Conservation (phyloP, 2,888 invertebrate genomes). For the Aleiodes alternator region DNA sequence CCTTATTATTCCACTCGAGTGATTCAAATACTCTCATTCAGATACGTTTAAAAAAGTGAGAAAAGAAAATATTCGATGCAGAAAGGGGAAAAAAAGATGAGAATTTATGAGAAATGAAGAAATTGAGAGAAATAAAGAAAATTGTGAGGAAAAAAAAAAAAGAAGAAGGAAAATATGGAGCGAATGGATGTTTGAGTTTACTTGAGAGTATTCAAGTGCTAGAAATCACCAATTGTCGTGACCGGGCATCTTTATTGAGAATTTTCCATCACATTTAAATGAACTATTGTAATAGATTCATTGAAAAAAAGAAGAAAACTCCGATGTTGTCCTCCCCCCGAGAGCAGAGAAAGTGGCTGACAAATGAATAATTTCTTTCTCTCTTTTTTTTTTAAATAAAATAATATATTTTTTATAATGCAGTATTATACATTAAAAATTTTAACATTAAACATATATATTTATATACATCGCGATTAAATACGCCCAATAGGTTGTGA, state of each 20-base stretch:
- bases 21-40: constrained; percentile 45
- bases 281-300: constrained; percentile 37
- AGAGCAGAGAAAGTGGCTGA: constrained; percentile 43
- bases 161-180: not conserved
- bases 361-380: too few species aligned
- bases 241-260: constrained; percentile 54
- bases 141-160: not conserved
- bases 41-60: constrained; percentile 22
- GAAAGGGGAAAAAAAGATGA: not conserved
- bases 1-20: constrained; percentile 50
- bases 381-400: not conserved
- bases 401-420: constrained; percentile 48
- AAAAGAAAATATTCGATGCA: not conserved
- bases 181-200: constrained; percentile 14
- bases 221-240: constrained; percentile 45
- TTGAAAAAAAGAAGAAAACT: constrained; percentile 3
- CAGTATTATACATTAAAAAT: constrained; percentile 51
- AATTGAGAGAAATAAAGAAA: constrained; percentile 1
- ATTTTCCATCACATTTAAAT: constrained; percentile 36
- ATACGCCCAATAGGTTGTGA: constrained; percentile 65
- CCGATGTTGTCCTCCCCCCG: too few species aligned
- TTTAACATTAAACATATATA: constrained; percentile 42
- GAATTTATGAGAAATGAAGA: not conserved
- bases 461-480: constrained; percentile 45
- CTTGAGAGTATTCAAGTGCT: constrained; percentile 27